Evolutionary conservation across 2,888 invertebrate genomes (phyloP), one percentile per base, ranked within the genome.

Genomic region (Diplazon laetatorius): DNA sequence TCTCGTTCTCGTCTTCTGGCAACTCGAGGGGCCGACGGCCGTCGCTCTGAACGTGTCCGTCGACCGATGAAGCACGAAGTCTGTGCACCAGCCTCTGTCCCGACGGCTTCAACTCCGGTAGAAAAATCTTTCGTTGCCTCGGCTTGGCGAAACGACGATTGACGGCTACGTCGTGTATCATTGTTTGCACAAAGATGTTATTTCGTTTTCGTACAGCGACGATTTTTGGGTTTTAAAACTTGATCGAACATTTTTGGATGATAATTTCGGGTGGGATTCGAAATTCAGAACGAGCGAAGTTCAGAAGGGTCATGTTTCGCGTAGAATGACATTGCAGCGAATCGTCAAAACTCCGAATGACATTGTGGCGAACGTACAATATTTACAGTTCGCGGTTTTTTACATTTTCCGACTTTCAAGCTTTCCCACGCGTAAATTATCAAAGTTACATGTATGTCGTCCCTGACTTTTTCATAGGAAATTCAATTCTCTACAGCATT

Each of bases 31-130:
- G n/a, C 50, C 73, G 68, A 59, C 89, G 88, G 88, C 87, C 88
- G 89, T 89, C 88, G 88, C 89, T 87, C 83, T 85, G 82, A n/a
- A n/a, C n/a, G n/a, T 84, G 83, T 59, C 39, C 39, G 39, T 18
- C 59, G 59, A 18, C 12, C 39, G 18, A 55, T n/a, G n/a, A 12
- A 20, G 48, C 3, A 1, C 10, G 48, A 22, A 6, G 50, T 2
- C 1, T 6, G 22, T 14, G 22, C 18, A 48, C 1, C 52, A 25
- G 25, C 22, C 25, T 8, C 25, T n/a, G n/a, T 16, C 30, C 55
- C 55, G 55, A 9, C 55, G 55, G 39, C 12, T n/a, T 14, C 42
- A 16, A 14, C 18, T 42, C 35, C 55, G 39, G 60, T 73, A 46
- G 60, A 66, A 66, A n/a, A 75, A 78, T 75, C 75, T 68, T 63